phyloP scores from a whole-genome alignment of 1,140 invertebrate species.

The Procambarus virginalis region DNA sequence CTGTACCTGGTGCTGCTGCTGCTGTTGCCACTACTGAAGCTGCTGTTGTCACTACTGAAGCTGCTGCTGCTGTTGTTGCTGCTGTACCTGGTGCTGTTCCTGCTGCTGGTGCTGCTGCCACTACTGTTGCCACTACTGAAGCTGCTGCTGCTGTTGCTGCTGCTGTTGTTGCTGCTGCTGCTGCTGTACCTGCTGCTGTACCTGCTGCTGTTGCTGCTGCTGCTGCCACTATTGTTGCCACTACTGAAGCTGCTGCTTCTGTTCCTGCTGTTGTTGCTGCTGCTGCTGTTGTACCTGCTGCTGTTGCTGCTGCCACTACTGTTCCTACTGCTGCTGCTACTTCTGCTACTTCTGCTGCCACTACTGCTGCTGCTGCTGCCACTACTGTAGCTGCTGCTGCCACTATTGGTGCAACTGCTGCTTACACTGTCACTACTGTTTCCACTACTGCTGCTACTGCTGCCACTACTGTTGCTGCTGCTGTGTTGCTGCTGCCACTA shows the following conservation, averaged over 20 bases:
- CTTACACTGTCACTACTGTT: background rate
- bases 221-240: no score
- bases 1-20: background rate
- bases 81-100: background rate
- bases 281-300: no score
- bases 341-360: no score
- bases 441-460: background rate
- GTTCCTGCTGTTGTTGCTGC: no score
- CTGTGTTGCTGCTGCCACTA: background rate
- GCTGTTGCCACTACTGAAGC: background rate
- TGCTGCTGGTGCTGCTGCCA: background rate
- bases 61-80: background rate
- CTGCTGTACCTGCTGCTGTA: background rate
- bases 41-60: no score
- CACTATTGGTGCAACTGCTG: no score
- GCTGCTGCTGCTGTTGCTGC: background rate
- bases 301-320: no score
- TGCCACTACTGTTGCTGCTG: background rate
- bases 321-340: no score
- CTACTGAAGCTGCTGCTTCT: no score
- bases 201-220: no score
- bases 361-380: no score
- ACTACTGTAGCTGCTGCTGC: no score
- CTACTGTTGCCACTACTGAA: background rate
- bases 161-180: background rate